A percentile compares a stretch with the other conserved stretches of the same genome.
These are phyloP conservation scores for Tetranychus urticae DNA, from an alignment of 1,140 invertebrate species.

Conservation along the genomic window DNA sequence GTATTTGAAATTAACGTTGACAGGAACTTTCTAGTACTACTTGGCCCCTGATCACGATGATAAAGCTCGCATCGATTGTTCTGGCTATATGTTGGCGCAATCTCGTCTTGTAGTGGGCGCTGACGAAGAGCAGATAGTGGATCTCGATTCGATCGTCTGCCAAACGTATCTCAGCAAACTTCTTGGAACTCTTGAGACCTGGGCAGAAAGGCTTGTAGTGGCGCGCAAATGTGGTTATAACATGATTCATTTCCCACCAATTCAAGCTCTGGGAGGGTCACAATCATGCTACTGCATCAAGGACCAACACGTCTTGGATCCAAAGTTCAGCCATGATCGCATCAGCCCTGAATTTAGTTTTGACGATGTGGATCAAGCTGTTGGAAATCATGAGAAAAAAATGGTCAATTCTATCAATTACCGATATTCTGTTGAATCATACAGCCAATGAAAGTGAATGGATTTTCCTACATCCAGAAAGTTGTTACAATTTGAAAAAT, in stretches of 20 bases:
- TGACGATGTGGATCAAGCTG: constrained; percentile 45
- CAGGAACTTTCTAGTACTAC: too few species aligned
- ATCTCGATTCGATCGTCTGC: constrained; percentile 64
- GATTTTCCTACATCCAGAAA: constrained; percentile 66
- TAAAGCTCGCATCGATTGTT: constrained; percentile 19
- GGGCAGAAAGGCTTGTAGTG: constrained; percentile 62
- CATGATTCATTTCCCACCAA: constrained; percentile 87
- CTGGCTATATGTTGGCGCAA: constrained; percentile 72
- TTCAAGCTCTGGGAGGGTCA: constrained; percentile 76
- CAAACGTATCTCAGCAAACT: constrained; percentile 83
- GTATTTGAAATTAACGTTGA: too few species aligned
- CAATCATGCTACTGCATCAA: constrained; percentile 70
- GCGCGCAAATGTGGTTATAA: constrained; percentile 81
- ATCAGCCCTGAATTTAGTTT: constrained; percentile 30
- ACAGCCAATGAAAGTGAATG: constrained; percentile 83
- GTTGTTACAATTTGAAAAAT: constrained; percentile 71
- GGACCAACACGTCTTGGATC: constrained; percentile 65
- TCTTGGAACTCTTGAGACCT: constrained; percentile 64
- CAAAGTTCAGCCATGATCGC: constrained; percentile 28
- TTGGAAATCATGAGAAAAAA: constrained; percentile 57
- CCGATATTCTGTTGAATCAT: constrained; percentile 93
- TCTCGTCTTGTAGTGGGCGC: constrained; percentile 44
- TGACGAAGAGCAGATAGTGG: constrained; percentile 28
- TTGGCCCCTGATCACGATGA: too few species aligned
- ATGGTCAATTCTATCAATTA: constrained; percentile 74